Percentiles rank a stretch among this genome's conserved stretches.
phyloP scores from a whole-genome alignment of 2,888 invertebrate genomes.

The Deilephila porcellus region DNA sequence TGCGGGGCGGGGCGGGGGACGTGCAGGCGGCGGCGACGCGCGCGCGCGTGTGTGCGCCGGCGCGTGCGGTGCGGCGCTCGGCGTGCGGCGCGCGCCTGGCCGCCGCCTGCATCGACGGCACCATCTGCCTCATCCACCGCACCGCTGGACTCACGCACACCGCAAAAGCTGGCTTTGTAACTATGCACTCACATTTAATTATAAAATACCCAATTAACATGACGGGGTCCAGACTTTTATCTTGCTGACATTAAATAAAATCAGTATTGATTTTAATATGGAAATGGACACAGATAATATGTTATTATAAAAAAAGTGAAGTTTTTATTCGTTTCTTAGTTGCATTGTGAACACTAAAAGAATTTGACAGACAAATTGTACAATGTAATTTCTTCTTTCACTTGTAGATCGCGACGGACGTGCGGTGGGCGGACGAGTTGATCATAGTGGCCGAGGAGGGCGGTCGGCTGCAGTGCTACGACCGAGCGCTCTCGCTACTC shows the following conservation, averaged over 20 bases:
- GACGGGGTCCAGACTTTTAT: too few species aligned
- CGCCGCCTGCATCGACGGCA: conserved; percentile 93
- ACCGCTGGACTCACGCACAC: conserved; percentile 89
- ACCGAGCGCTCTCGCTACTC: conserved; percentile 70
- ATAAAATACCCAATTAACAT: too few species aligned
- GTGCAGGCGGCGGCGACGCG: conserved; percentile 61
- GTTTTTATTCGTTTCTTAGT: too few species aligned
- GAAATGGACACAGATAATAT: too few species aligned
- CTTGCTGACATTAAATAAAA: too few species aligned
- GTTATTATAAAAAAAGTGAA: too few species aligned
- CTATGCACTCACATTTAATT: conserved; percentile 49
- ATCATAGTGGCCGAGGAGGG: conserved; percentile 71
- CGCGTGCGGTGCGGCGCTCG: conserved; percentile 56
- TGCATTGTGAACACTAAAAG: too few species aligned
- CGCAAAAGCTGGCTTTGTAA: conserved; percentile 92
- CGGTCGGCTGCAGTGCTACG: conserved; percentile 77
- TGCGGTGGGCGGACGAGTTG: conserved; percentile 72
- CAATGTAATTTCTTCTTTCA: background rate
- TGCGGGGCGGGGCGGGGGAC: conserved; percentile 45
- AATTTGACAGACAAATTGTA: too few species aligned
- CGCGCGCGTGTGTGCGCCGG: conserved; percentile 85
- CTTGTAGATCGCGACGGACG: conserved; percentile 70
- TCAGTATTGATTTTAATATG: too few species aligned
- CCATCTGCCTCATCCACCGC: conserved; percentile 91
- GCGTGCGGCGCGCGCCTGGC: conserved; percentile 90